Conservation (phyloP, 2,797 vertebrate genomes). For the Phataginus tricuspis region DNA sequence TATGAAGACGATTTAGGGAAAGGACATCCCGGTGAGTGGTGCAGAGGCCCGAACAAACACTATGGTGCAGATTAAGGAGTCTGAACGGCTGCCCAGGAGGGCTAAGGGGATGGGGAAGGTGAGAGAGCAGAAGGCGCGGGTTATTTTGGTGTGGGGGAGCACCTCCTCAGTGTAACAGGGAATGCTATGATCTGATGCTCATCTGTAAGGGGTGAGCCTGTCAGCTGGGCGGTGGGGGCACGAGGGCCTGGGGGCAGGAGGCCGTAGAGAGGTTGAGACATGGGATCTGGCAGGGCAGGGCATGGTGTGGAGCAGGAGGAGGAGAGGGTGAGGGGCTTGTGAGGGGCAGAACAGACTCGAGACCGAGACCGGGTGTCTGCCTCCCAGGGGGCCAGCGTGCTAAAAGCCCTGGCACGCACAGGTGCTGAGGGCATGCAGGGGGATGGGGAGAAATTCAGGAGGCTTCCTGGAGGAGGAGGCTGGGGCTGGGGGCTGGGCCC, state of each 20-base stretch:
- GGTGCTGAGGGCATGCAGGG: not conserved
- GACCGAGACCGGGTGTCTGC: not conserved
- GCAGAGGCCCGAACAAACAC: not conserved
- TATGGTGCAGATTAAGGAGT: not conserved
- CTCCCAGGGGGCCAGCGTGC: not conserved
- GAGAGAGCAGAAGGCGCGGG: rapidly evolving
- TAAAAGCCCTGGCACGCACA: not conserved
- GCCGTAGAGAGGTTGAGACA: not conserved
- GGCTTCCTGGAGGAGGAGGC: not conserved
- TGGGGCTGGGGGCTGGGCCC: not conserved
- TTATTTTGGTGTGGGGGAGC: not conserved
- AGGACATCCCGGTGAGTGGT: not conserved
- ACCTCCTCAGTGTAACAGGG: not conserved
- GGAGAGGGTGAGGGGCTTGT: not conserved
- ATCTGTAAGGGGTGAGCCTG: not conserved
- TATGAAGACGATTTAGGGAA: not conserved
- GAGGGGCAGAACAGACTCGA: not conserved
- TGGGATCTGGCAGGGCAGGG: not conserved
- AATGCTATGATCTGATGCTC: no score
- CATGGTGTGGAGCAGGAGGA: not conserved
- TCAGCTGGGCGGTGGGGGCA: not conserved
- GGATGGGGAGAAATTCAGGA: not conserved
- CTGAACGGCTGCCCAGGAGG: not conserved
- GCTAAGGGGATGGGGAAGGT: not conserved
- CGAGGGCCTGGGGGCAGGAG: not conserved